Evolutionary conservation across 2,888 invertebrate genomes (phyloP), one percentile per base, ranked within the genome.

Genomic region (Gryllus longicercus): DNA sequence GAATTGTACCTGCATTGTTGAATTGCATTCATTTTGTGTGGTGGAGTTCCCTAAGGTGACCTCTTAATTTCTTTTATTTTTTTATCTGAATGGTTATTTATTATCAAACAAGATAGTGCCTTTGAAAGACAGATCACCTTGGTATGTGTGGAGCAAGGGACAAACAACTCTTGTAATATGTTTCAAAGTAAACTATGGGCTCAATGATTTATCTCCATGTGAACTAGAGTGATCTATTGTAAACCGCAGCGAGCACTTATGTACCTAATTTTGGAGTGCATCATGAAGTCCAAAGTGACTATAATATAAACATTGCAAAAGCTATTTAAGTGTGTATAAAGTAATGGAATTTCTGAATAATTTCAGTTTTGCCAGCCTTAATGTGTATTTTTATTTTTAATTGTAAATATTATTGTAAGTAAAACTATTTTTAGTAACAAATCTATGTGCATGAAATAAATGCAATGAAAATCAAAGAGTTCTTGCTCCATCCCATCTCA

Each of bases 351-450:
- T 38, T 38, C 38, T 38, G 38, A 38, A 38, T 38, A 38, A 38
- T 38, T 38, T 38, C 38, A 38, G 38, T 38, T 38, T 38, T 38
- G 38, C 38, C 38, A 38, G 38, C 38, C 38, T 38, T 38, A 38
- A 38, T 38, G 38, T 38, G 38, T 38, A 38, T 38, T 38, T 38
- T 38, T 38, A 38, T 50, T 38, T 79, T 63, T 12, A 76, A 38
- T 51, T 76, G 79, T 76, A 76, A 38, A 76, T 79, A 79, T 49
- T 63, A 79, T 76, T 75, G 51, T 79, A 76, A 76, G 79, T 77
- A 79, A 79, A 21, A 76, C 51, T 79, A 79, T 79, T 79, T 78
- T 79, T 79, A 76, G 76, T 79, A 77, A 75, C 76, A 63, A 79
- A 76, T 12, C 5, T 51, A 76, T 49, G 38, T 49, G 79, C 79